Conservation (phyloP, 2,113 vertebrate species). For the Jacana jacana region DNA sequence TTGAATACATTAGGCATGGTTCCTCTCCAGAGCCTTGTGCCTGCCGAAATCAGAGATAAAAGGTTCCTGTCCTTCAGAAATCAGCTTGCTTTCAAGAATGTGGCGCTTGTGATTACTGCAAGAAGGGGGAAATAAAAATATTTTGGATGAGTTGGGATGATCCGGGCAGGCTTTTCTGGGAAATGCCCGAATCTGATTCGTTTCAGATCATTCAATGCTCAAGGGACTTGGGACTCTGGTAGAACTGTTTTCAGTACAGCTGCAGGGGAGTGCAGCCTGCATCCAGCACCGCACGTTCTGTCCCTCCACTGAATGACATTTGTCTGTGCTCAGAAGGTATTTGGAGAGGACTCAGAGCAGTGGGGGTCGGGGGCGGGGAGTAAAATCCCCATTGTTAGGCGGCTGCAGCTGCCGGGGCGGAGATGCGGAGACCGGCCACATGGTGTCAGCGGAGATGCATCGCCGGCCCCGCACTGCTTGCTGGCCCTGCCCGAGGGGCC, state of each 20-base stretch:
- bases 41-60: background rate
- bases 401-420: background rate
- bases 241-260: background rate
- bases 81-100: background rate
- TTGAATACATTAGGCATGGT: background rate
- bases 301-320: background rate
- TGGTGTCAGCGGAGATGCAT: constrained; percentile 72
- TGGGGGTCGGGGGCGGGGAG: too few species aligned
- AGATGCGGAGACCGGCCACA: constrained; percentile 51
- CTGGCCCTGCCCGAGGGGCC: background rate
- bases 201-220: too few species aligned
- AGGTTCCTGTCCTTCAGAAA: background rate
- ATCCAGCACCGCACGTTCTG: background rate
- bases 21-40: background rate
- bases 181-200: accelerated
- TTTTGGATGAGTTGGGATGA: accelerated
- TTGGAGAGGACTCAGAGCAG: background rate
- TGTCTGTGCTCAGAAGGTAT: accelerated
- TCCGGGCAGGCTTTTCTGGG: background rate
- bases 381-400: background rate
- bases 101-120: background rate
- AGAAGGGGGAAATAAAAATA: background rate
- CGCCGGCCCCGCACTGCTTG: background rate
- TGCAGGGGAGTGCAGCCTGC: background rate
- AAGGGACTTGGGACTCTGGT: accelerated